Percentiles rank a stretch among this genome's conserved stretches.
These are phyloP conservation scores for Oncorhynchus mykiss DNA, from an alignment of 2,113 vertebrate genomes.

Conservation along the genomic window DNA sequence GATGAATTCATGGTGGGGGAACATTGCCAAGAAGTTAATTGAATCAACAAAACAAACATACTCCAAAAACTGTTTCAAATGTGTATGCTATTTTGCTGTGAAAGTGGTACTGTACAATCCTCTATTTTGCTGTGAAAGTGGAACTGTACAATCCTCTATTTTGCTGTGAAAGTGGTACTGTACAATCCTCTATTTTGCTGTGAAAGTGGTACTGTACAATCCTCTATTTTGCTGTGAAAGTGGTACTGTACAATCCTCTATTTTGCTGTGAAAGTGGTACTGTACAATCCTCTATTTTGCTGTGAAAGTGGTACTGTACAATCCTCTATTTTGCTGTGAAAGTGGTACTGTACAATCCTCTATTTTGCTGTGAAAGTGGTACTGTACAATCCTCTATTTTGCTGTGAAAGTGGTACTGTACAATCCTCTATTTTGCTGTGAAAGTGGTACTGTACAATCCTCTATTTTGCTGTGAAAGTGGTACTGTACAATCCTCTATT, in stretches of 20 bases:
- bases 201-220: background rate
- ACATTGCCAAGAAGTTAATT: background rate
- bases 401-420: background rate
- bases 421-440: background rate
- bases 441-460: too few relatives aligned
- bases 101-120: background rate
- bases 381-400: too few relatives aligned
- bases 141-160: background rate
- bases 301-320: too few relatives aligned
- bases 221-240: background rate
- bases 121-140: background rate
- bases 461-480: background rate
- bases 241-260: too few relatives aligned
- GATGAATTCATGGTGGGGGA: background rate
- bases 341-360: background rate
- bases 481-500: background rate
- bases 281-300: background rate
- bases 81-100: background rate
- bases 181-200: background rate
- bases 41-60: background rate
- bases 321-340: background rate
- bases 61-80: background rate
- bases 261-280: background rate
- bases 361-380: too few relatives aligned
- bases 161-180: background rate